Conservation (phyloP, 2,797 vertebrate genomes). For the Carcharodon carcharias region DNA sequence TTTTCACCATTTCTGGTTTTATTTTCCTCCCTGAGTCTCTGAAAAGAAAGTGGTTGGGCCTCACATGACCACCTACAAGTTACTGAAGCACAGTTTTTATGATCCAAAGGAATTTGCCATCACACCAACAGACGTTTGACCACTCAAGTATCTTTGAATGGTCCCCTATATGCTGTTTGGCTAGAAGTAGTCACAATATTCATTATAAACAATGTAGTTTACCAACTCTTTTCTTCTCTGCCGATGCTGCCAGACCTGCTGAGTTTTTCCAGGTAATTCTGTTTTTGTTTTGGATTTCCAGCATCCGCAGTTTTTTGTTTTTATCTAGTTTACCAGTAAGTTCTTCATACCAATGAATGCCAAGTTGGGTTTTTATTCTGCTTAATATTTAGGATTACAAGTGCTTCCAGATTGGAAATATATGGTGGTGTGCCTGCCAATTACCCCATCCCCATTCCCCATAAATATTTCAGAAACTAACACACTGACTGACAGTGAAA, state of each 20-base stretch:
- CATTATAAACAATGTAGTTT: not conserved
- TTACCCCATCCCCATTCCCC: not conserved
- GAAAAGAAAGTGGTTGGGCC: not conserved
- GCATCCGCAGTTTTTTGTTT: too few relatives aligned
- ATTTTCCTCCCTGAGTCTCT: not conserved
- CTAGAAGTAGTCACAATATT: not conserved
- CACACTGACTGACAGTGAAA: not conserved
- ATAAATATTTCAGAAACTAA: not conserved
- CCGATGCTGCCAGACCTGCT: too few relatives aligned
- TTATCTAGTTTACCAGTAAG: not conserved
- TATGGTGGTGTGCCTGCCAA: not conserved
- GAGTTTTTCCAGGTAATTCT: too few relatives aligned
- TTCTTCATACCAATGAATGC: not conserved
- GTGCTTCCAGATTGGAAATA: not conserved
- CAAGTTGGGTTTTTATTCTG: not conserved
- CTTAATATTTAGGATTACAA: not conserved
- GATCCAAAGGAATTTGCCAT: constrained; percentile 5
- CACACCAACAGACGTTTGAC: not conserved
- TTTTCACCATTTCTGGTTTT: not conserved
- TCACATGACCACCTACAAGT: not conserved
- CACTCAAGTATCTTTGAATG: not conserved
- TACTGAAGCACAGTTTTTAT: not conserved
- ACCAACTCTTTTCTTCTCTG: too few relatives aligned
- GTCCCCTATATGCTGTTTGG: not conserved
- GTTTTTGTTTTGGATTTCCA: too few relatives aligned